Evolutionary conservation across 2,113 vertebrate species (phyloP).

Genomic region (Actenoides lindsayi): DNA sequence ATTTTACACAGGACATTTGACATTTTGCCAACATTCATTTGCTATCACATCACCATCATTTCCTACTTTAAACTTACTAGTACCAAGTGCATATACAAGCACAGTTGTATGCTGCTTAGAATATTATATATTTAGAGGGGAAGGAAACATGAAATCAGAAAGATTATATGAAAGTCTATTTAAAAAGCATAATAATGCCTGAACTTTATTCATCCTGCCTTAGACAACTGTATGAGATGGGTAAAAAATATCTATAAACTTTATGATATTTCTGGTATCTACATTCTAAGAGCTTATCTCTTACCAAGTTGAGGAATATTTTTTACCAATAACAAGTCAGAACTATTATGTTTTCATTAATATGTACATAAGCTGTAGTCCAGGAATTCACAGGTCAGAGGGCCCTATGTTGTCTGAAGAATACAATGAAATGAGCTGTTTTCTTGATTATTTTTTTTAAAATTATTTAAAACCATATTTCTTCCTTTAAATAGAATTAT

Average conservation of each 20-base stretch:
- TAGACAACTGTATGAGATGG: background rate
- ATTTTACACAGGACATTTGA: slow-evolving; percentile 84
- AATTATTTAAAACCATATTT: background rate
- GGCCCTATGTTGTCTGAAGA: background rate
- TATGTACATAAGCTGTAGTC: background rate
- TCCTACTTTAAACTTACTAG: slow-evolving; percentile 60
- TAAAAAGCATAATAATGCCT: background rate
- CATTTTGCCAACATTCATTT: slow-evolving; percentile 83
- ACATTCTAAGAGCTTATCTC: background rate
- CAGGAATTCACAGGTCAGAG: background rate
- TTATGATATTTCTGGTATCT: background rate
- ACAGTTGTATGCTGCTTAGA: slow-evolving; percentile 30
- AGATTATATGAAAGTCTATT: background rate
- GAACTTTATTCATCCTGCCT: background rate
- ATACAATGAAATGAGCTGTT: background rate
- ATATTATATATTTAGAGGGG: background rate
- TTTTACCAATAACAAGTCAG: background rate
- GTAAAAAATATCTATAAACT: background rate
- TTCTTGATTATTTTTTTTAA: background rate
- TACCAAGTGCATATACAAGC: slow-evolving; percentile 55
- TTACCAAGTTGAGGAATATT: background rate
- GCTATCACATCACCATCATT: slow-evolving; percentile 78
- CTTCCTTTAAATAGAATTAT: background rate
- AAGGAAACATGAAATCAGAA: slow-evolving; percentile 22
- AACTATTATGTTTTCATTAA: background rate